phyloP scores from a whole-genome alignment of 2,888 invertebrate species.

The Kryphioiulus occultus region DNA sequence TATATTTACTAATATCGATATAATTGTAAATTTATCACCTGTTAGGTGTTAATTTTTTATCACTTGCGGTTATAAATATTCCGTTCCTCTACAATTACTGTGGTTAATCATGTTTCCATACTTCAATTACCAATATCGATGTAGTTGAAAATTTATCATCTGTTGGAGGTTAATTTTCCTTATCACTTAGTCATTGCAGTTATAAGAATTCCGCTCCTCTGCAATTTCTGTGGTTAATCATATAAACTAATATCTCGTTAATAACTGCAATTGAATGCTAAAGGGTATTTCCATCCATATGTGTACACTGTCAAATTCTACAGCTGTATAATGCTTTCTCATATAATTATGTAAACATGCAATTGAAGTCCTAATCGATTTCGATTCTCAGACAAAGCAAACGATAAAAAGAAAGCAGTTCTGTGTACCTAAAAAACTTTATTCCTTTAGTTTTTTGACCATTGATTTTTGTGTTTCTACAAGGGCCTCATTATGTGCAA shows the following conservation, averaged over 20 bases:
- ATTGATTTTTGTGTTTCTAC: background rate
- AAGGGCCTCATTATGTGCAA: constrained; percentile 39
- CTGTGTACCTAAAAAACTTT: background rate
- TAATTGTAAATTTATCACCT: no score
- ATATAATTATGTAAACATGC: background rate
- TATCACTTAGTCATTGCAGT: no score
- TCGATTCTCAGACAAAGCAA: background rate
- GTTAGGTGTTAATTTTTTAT: no score
- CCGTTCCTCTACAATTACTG: no score
- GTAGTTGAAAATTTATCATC: no score
- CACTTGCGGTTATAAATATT: no score
- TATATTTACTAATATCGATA: no score
- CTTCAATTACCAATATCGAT: no score
- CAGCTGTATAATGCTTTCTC: background rate
- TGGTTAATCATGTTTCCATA: no score
- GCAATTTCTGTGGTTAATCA: no score
- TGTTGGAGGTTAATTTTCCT: no score
- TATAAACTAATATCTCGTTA: background rate
- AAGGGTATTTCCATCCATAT: background rate
- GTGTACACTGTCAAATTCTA: background rate
- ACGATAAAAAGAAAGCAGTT: background rate
- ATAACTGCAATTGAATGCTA: background rate
- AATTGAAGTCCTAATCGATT: background rate
- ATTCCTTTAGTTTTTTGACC: background rate
- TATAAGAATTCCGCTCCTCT: no score